phyloP scores from a whole-genome alignment of 1,140 invertebrate species.

The Drosophila saltans region DNA sequence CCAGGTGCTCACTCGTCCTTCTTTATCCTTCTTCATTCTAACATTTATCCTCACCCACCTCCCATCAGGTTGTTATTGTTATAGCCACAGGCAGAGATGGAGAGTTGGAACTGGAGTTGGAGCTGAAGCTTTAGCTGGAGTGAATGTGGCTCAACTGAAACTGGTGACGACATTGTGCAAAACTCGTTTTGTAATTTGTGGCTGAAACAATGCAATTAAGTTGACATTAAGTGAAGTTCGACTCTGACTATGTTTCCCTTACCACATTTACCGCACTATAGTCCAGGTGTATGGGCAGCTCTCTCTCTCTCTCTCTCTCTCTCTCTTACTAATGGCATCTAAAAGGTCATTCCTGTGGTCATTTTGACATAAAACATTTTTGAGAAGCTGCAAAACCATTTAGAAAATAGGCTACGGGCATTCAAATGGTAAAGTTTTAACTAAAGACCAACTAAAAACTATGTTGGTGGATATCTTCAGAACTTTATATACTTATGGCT shows the following conservation, averaged over 20 bases:
- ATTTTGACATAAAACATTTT: constrained; percentile 16
- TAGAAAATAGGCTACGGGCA: constrained; percentile 1
- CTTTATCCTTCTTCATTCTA: too few relatives aligned
- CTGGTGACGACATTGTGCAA: constrained; percentile 67
- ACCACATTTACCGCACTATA: constrained; percentile 33
- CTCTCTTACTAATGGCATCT: constrained; percentile 36
- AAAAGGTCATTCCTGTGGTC: constrained; percentile 40
- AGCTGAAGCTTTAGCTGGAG: constrained; percentile 17
- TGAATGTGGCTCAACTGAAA: constrained; percentile 29
- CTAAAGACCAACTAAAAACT: too few relatives aligned
- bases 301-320: background rate
- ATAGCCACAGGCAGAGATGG: constrained; percentile 16
- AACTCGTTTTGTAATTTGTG: constrained; percentile 79
- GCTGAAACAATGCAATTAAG: constrained; percentile 80
- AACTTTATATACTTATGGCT: too few relatives aligned
- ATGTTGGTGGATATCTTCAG: too few relatives aligned
- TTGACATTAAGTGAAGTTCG: constrained; percentile 78
- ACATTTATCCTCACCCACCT: constrained; percentile 13
- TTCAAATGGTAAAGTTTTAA: too few relatives aligned
- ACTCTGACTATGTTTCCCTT: constrained; percentile 17
- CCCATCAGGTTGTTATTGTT: constrained; percentile 49
- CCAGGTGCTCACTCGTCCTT: constrained; percentile 43
- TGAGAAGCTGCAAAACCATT: constrained; percentile 4
- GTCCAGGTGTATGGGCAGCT: constrained; percentile 29
- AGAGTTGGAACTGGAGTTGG: constrained; percentile 17